Conservation (phyloP, 2,797 vertebrate species). For the Podarcis siculus region DNA sequence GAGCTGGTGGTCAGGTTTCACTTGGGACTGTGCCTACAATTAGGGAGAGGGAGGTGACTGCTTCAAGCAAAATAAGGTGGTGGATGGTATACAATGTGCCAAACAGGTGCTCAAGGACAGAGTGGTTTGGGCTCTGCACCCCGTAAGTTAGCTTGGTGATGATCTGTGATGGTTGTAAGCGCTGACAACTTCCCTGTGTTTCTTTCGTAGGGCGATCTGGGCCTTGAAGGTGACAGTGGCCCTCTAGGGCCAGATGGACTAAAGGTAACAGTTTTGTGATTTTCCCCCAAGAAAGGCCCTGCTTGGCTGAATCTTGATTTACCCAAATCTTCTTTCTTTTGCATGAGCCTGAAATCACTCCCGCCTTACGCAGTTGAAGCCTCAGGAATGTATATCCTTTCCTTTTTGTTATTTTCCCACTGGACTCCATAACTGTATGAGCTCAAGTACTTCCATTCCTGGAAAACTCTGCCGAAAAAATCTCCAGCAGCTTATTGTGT, state of each 20-base stretch:
- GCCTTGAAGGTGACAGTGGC: constrained; percentile 92
- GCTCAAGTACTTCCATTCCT: constrained; percentile 60
- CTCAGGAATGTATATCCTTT: background rate
- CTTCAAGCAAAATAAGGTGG: too few relatives aligned
- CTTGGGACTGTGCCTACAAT: too few relatives aligned
- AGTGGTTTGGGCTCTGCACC: too few relatives aligned
- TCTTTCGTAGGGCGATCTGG: constrained; percentile 86
- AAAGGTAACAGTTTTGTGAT: constrained; percentile 80
- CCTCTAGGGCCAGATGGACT: constrained; percentile 86
- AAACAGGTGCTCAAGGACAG: too few relatives aligned
- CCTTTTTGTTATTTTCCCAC: background rate
- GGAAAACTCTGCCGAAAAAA: constrained; percentile 51
- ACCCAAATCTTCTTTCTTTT: background rate
- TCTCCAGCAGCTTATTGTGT: constrained; percentile 37
- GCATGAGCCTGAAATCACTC: background rate
- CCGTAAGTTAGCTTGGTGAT: too few relatives aligned
- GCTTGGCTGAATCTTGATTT: background rate
- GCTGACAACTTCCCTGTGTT: background rate
- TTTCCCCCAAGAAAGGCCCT: background rate
- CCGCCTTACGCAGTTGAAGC: background rate
- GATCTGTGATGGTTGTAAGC: too few relatives aligned
- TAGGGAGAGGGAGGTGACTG: too few relatives aligned
- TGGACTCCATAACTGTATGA: constrained; percentile 35
- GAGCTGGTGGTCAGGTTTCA: too few relatives aligned
- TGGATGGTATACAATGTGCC: too few relatives aligned